phyloP scores from a whole-genome alignment of 2,113 vertebrate genomes.

The Clarias magur region DNA sequence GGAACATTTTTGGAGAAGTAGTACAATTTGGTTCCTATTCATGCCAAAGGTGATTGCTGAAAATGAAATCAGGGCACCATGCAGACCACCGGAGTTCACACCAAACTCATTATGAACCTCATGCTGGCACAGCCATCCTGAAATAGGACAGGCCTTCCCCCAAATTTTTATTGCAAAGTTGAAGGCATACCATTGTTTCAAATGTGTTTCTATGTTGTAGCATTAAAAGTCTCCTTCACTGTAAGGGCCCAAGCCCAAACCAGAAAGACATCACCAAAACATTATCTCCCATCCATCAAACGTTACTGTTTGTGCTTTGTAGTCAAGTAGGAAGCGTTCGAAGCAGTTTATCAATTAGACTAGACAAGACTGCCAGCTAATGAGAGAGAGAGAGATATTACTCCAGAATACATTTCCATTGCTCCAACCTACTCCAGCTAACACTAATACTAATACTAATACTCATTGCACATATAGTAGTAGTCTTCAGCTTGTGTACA shows the following conservation, averaged over 20 bases:
- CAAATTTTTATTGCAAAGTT: not conserved
- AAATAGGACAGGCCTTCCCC: not conserved
- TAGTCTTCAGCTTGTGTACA: not conserved
- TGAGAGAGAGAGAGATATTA: not conserved
- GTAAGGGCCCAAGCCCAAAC: not conserved
- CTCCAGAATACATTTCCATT: not conserved
- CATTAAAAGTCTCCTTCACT: not conserved
- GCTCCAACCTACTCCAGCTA: not conserved
- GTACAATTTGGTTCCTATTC: not conserved
- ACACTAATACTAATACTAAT: not conserved
- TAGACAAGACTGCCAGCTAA: not conserved
- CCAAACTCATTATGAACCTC: not conserved
- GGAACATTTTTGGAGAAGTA: not conserved
- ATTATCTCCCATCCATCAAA: not conserved
- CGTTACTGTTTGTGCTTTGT: not conserved
- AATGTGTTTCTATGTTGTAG: not conserved
- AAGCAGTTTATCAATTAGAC: not conserved
- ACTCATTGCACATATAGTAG: not conserved
- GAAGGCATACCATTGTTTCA: not conserved
- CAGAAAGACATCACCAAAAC: not conserved
- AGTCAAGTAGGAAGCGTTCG: not conserved
- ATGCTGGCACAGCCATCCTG: not conserved
- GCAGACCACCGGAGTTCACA: not conserved
- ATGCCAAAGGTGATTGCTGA: not conserved
- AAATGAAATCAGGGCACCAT: not conserved